These are phyloP conservation scores for Noturus placidus DNA, from an alignment of 2,113 vertebrate species.

Conservation along the genomic window DNA sequence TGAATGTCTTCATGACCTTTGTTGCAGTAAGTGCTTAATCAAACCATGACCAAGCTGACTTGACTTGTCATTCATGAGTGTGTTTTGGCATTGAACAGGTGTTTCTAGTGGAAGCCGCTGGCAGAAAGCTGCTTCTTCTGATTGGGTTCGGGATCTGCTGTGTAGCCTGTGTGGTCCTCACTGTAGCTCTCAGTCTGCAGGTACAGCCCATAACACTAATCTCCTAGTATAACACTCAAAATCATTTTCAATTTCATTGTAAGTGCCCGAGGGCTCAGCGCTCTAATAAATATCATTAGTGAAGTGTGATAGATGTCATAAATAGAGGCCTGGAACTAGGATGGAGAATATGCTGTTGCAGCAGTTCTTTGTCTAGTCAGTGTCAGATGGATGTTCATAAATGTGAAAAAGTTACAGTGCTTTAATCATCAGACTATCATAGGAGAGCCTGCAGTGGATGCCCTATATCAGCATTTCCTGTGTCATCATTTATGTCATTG, in stretches of 20 bases:
- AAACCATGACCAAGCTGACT: background rate
- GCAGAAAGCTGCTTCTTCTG: conserved; percentile 81
- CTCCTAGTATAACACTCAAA: background rate
- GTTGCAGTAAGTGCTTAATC: conserved; percentile 73
- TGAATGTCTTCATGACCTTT: conserved; percentile 86
- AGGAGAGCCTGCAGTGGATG: conserved; percentile 79
- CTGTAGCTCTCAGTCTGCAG: conserved; percentile 81
- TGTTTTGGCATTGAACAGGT: conserved; percentile 72
- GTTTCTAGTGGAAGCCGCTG: conserved; percentile 85
- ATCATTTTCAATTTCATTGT: conserved; percentile 25
- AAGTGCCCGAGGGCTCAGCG: background rate
- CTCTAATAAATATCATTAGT: conserved; percentile 32
- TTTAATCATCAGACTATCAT: conserved; percentile 50
- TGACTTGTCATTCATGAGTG: background rate
- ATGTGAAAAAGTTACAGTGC: background rate
- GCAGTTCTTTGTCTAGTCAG: conserved; percentile 30
- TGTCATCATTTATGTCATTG: conserved; percentile 82
- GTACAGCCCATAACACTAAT: conserved; percentile 59
- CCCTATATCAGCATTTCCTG: conserved; percentile 85
- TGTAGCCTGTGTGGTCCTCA: conserved; percentile 76
- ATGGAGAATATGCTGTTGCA: conserved; percentile 37
- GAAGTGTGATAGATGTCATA: conserved; percentile 29
- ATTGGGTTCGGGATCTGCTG: conserved; percentile 84
- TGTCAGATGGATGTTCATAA: conserved; percentile 43
- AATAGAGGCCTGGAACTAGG: conserved; percentile 28